Evolutionary conservation across 2,113 vertebrate species (phyloP).

Genomic region (Prochilodus magdalenae): DNA sequence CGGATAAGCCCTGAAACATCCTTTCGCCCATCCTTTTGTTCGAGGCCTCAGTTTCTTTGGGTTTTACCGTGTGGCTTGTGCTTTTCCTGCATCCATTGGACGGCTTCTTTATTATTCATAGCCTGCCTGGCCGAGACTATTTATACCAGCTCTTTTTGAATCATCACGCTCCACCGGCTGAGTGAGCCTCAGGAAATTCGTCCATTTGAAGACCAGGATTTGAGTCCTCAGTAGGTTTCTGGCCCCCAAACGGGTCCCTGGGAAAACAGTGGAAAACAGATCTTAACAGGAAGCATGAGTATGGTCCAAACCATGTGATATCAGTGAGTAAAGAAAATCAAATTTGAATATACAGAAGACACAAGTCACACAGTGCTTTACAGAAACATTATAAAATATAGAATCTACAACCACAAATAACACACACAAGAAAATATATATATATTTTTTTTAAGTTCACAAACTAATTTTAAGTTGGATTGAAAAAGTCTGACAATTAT

Average conservation of each 20-base stretch:
- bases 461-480: too few relatives aligned
- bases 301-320: neutral
- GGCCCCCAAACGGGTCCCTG: neutral
- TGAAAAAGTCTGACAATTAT: too few relatives aligned
- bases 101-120: slow-evolving; percentile 76
- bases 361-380: too few relatives aligned
- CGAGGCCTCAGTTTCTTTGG: neutral
- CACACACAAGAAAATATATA: too few relatives aligned
- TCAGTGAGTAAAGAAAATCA: too few relatives aligned
- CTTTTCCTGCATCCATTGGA: slow-evolving; percentile 58
- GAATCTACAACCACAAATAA: too few relatives aligned
- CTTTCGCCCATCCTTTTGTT: neutral
- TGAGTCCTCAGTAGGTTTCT: slow-evolving; percentile 36
- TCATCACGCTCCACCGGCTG: slow-evolving; percentile 67
- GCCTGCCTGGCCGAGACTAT: slow-evolving; percentile 66
- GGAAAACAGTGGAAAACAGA: slow-evolving; percentile 10
- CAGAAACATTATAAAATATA: too few relatives aligned
- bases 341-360: too few relatives aligned
- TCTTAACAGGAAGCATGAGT: neutral
- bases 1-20: neutral
- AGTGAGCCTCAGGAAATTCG: slow-evolving; percentile 62
- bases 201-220: slow-evolving; percentile 47
- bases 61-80: slow-evolving; percentile 46
- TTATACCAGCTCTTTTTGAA: slow-evolving; percentile 75
- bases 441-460: too few relatives aligned